Conservation (phyloP, 1,140 invertebrate species). For the Hermetia illucens region DNA sequence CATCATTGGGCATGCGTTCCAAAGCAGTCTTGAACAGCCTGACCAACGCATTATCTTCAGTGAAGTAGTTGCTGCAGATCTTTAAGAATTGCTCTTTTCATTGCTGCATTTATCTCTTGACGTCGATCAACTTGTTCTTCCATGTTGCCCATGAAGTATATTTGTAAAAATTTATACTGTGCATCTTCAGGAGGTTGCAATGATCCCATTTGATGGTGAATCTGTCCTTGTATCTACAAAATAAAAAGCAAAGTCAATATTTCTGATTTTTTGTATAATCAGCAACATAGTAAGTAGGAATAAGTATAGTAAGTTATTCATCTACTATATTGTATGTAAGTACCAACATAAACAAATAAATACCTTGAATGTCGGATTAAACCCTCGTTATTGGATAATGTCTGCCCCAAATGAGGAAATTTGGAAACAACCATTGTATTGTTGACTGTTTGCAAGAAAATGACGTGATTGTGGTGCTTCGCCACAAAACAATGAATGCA, state of each 20-base stretch:
- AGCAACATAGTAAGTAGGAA: too few species aligned
- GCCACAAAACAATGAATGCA: slow-evolving; percentile 22
- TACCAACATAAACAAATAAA: too few species aligned
- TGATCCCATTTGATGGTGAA: too few species aligned
- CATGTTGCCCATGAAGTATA: too few species aligned
- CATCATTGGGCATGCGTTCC: slow-evolving; percentile 25
- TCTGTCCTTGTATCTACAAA: too few species aligned
- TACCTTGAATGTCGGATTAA: slow-evolving; percentile 16
- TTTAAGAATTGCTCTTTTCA: slow-evolving; percentile 22
- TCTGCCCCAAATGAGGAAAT: slow-evolving; percentile 3
- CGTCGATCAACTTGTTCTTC: slow-evolving; percentile 27
- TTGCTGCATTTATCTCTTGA: slow-evolving; percentile 16
- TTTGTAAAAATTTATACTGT: too few species aligned
- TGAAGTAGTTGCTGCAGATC: slow-evolving; percentile 24
- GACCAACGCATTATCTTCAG: slow-evolving; percentile 28
- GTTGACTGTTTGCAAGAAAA: slow-evolving; percentile 20
- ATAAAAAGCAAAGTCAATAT: too few species aligned
- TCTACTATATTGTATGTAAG: too few species aligned
- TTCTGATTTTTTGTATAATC: too few species aligned
- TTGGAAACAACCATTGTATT: slow-evolving; percentile 15
- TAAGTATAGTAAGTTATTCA: too few species aligned
- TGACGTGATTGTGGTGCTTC: slow-evolving; percentile 23
- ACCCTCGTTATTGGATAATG: slow-evolving; percentile 8
- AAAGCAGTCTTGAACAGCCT: too few species aligned
- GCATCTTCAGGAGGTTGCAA: too few species aligned